Conservation (phyloP, 37 sponge, comb jelly and placozoan species). For the Haliclona indistincta region DNA sequence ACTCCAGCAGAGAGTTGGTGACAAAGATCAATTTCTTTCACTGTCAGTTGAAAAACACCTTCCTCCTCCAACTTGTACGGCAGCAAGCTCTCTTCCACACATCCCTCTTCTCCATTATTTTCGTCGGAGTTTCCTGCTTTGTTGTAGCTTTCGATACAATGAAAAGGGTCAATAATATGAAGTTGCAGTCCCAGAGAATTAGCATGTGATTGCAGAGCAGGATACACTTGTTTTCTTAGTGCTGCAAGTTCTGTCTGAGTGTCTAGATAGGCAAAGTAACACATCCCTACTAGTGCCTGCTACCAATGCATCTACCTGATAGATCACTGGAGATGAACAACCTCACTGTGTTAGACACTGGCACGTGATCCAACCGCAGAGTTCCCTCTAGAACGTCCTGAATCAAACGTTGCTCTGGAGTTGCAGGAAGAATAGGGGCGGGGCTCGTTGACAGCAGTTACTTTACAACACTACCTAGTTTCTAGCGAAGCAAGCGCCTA, state of each 20-base stretch:
- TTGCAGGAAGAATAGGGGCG: slow-evolving; percentile 16
- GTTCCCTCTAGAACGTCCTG: slow-evolving; percentile 53
- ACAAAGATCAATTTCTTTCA: slow-evolving; percentile 69
- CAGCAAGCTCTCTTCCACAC: too few relatives aligned
- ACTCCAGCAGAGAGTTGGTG: slow-evolving; percentile 67
- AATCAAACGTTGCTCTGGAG: slow-evolving; percentile 29
- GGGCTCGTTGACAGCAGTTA: slow-evolving; percentile 16
- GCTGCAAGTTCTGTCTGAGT: slow-evolving; percentile 28
- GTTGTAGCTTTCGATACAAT: slow-evolving; percentile 3
- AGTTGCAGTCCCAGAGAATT: slow-evolving; percentile 72
- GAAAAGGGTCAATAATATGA: slow-evolving; percentile 60
- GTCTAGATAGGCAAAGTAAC: slow-evolving; percentile 26
- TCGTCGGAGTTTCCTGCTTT: background rate
- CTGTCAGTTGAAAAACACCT: slow-evolving; percentile 18
- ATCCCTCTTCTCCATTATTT: background rate
- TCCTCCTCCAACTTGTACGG: slow-evolving; percentile 31
- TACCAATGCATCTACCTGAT: background rate
- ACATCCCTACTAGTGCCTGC: background rate
- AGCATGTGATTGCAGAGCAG: slow-evolving; percentile 46
- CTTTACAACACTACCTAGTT: background rate
- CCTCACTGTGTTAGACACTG: slow-evolving; percentile 34
- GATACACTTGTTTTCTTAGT: slow-evolving; percentile 35
- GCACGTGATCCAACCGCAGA: slow-evolving; percentile 31
- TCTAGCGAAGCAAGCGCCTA: too few relatives aligned
- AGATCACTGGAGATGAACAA: slow-evolving; percentile 54